These are phyloP conservation scores for Eilema depressum DNA, from an alignment of 2,888 invertebrate species.

Conservation along the genomic window DNA sequence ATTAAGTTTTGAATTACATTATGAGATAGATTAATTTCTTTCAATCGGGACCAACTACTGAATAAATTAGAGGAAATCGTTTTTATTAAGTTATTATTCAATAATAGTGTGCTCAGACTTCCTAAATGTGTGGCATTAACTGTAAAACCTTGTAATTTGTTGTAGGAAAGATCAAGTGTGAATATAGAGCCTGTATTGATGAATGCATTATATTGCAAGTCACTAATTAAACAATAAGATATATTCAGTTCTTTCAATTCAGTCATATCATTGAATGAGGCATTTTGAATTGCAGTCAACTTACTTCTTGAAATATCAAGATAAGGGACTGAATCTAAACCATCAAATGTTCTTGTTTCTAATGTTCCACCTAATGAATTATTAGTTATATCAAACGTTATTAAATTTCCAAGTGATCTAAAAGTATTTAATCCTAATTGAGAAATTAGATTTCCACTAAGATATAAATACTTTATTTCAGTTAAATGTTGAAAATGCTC, in stretches of 20 bases:
- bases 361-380: slow-evolving; percentile 66
- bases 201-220: slow-evolving; percentile 67
- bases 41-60: slow-evolving; percentile 51
- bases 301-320: slow-evolving; percentile 69
- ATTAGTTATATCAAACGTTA: slow-evolving; percentile 64
- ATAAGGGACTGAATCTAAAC: slow-evolving; percentile 62
- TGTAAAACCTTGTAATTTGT: slow-evolving; percentile 59
- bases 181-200: slow-evolving; percentile 60
- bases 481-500: slow-evolving; percentile 58
- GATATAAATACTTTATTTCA: slow-evolving; percentile 63
- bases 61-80: slow-evolving; percentile 52
- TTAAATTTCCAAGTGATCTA: slow-evolving; percentile 55
- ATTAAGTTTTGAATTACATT: slow-evolving; percentile 61
- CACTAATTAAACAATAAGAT: slow-evolving; percentile 63
- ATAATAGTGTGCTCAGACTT: slow-evolving; percentile 54
- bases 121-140: slow-evolving; percentile 64
- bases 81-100: slow-evolving; percentile 67
- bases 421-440: slow-evolving; percentile 63
- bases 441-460: slow-evolving; percentile 69
- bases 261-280: slow-evolving; percentile 68
- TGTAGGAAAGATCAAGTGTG: slow-evolving; percentile 70
- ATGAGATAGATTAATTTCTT: slow-evolving; percentile 57
- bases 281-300: slow-evolving; percentile 61
- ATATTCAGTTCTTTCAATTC: slow-evolving; percentile 65
- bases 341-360: slow-evolving; percentile 63